Conservation (phyloP, 2,888 invertebrate genomes). For the Germaria angustata region DNA sequence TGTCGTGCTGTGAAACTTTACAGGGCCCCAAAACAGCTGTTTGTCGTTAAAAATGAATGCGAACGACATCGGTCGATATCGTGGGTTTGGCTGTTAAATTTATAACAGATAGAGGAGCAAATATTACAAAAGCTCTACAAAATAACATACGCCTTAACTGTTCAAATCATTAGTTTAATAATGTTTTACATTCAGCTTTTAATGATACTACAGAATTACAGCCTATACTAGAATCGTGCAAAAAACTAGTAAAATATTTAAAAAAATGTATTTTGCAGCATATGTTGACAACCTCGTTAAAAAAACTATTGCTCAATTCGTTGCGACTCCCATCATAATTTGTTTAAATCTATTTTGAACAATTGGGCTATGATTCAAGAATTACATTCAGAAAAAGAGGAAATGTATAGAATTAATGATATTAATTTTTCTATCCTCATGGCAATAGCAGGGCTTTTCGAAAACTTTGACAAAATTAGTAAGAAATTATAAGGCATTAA, state of each 20-base stretch:
- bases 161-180: not conserved
- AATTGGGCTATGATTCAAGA: not conserved
- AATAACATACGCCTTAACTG: not conserved
- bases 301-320: not conserved
- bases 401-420: not conserved
- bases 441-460: not conserved
- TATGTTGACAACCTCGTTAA: not conserved
- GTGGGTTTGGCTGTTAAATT: no score
- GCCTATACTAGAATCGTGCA: not conserved
- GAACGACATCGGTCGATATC: no score
- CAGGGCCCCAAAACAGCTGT: no score
- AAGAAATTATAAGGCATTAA: not conserved
- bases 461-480: no score
- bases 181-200: slow-evolving; percentile 6
- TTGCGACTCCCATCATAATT: not conserved
- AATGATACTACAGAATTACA: slow-evolving; percentile 4
- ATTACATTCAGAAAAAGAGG: not conserved
- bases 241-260: not conserved
- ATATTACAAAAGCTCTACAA: no score
- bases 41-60: no score
- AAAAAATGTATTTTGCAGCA: no score
- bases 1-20: no score
- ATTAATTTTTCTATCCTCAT: not conserved
- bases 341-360: no score
- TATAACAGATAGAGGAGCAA: not conserved